Conservation (phyloP, 1,140 invertebrate species). For the Papilio polytes region DNA sequence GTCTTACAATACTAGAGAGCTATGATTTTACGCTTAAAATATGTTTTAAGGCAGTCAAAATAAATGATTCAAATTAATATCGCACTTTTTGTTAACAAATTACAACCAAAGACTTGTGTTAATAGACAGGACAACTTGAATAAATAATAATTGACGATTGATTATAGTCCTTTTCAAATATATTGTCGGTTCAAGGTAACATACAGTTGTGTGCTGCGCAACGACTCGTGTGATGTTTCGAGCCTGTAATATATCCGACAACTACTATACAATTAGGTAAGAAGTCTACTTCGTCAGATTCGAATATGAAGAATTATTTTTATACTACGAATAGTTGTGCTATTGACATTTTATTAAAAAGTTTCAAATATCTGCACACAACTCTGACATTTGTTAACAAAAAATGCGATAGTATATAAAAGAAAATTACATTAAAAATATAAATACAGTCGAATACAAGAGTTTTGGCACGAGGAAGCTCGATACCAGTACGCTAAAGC, state of each 20-base stretch:
- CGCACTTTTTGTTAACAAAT: slow-evolving; percentile 43
- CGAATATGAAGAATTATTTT: too few relatives aligned
- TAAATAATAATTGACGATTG: too few relatives aligned
- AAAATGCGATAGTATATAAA: background rate
- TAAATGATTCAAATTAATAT: slow-evolving; percentile 45
- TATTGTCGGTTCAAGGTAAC: too few relatives aligned
- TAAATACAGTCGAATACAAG: slow-evolving; percentile 41
- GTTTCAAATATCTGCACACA: too few relatives aligned
- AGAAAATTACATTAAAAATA: slow-evolving; percentile 21
- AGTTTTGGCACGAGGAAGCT: slow-evolving; percentile 73
- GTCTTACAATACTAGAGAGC: slow-evolving; percentile 59
- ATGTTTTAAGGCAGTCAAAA: slow-evolving; percentile 46
- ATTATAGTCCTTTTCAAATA: too few relatives aligned
- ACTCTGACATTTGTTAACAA: background rate
- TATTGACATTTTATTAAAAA: too few relatives aligned
- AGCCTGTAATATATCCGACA: too few relatives aligned
- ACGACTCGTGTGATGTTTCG: too few relatives aligned
- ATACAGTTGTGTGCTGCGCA: too few relatives aligned
- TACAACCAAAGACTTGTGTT: background rate
- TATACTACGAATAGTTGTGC: too few relatives aligned
- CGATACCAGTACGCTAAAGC: slow-evolving; percentile 60
- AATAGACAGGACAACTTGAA: background rate
- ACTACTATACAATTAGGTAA: too few relatives aligned
- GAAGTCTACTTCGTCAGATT: too few relatives aligned
- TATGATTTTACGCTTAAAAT: slow-evolving; percentile 46